Evolutionary conservation across 2,888 invertebrate genomes (phyloP).

Genomic region (Erynnis tages): DNA sequence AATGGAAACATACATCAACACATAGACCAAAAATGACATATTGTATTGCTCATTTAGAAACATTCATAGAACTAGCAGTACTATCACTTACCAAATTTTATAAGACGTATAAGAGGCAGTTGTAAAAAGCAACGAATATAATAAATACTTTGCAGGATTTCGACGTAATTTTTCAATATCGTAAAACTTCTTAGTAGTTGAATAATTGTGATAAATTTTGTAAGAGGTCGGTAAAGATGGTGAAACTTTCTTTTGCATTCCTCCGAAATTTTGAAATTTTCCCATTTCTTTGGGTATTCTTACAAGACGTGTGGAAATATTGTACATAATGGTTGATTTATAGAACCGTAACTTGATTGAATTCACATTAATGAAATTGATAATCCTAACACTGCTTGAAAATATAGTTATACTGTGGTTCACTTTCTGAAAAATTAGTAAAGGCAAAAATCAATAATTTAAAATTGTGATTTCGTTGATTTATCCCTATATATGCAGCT

Average conservation of each 20-base stretch:
- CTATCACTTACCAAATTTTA: slow-evolving; percentile 62
- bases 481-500: too few relatives aligned
- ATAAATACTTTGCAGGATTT: slow-evolving; percentile 51
- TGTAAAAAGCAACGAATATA: slow-evolving; percentile 57
- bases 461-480: too few relatives aligned
- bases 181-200: slow-evolving; percentile 24
- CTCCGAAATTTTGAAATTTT: slow-evolving; percentile 40
- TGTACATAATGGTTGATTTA: slow-evolving; percentile 45
- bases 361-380: too few relatives aligned
- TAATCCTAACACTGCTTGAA: too few relatives aligned
- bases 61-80: too few relatives aligned
- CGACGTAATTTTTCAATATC: slow-evolving; percentile 34
- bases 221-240: slow-evolving; percentile 36
- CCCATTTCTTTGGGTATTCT: slow-evolving; percentile 49
- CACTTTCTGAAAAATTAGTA: background rate
- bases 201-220: slow-evolving; percentile 16
- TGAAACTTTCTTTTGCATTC: slow-evolving; percentile 38
- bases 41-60: too few relatives aligned
- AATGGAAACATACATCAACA: too few relatives aligned
- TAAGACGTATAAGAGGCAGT: slow-evolving; percentile 58
- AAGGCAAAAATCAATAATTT: too few relatives aligned
- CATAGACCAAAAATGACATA: too few relatives aligned
- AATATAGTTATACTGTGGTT: too few relatives aligned
- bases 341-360: too few relatives aligned
- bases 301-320: slow-evolving; percentile 45